Evolutionary conservation across 2,888 invertebrate species (phyloP), one percentile per base, ranked within the genome.

Genomic region (Ischnus inquisitorius): DNA sequence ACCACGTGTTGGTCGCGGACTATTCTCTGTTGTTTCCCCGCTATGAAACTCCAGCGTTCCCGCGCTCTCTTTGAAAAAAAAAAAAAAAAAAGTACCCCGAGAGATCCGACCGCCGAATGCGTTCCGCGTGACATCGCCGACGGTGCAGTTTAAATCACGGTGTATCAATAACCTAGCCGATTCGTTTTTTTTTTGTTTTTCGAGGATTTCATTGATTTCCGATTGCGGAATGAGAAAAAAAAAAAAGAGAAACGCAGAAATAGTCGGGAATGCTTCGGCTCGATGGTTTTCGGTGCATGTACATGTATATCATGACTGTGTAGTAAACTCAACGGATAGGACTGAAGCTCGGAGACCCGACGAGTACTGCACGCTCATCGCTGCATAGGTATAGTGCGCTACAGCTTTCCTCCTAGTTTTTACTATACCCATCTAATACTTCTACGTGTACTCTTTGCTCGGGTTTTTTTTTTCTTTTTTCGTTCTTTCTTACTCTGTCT

Each of bases 201-300:
- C 90, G 89, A 87, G 88, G 89, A 89, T 91, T 90, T 90, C 90
- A 92, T 92, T 91, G 92, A 92, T 92, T 92, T 92, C 89, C 92
- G 89, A 92, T 92, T 86, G 89, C 85, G 88, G 90, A 88, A 88
- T 87, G 87, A 86, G 85, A 85, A 84, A 74, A 74, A 71, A 85
- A 84, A 74, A 74, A 71, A 76, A 74, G 67, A 51, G 64, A 54
- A 64, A 65, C 41, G 69, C 68, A 81, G 62, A 22, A 25, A 71
- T 10, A 65, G 25, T 10, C 41, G 62, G 83, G 64, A 48, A 69
- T 65, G 41, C 39, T 65, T 85, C 87, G 83, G 86, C 87, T 60
- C 22, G 25, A 72, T 74, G 46, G 16, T 60, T 74, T 60, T 5
- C 25, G 60, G 12, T 39, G 51, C 34, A 16, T 43, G 43, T 28